phyloP scores from a whole-genome alignment of 2,113 vertebrate species.

The Onychostruthus taczanowskii region DNA sequence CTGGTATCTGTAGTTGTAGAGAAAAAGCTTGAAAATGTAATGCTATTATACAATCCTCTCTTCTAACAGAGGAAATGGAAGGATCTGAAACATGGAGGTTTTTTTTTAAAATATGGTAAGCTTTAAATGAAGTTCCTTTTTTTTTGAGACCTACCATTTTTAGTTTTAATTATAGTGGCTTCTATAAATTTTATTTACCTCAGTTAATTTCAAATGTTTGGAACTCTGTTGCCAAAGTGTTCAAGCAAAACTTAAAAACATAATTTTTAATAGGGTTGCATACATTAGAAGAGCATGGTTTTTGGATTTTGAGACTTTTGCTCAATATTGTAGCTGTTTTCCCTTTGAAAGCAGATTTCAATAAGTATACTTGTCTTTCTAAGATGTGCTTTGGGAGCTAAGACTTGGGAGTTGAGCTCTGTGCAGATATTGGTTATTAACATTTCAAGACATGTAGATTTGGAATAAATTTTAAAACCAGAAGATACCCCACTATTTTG shows the following conservation, averaged over 20 bases:
- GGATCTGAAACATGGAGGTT: neutral
- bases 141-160: neutral
- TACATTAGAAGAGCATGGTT: neutral
- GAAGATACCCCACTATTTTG: neutral
- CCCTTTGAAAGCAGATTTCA: neutral
- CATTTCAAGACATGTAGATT: neutral
- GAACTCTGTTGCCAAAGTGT: neutral
- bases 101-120: neutral
- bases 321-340: neutral
- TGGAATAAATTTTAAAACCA: neutral
- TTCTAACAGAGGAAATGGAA: neutral
- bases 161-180: neutral
- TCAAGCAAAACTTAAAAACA: neutral
- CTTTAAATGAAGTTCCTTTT: neutral
- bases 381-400: neutral
- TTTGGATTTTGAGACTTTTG: neutral
- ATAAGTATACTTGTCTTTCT: neutral
- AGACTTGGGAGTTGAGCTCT: neutral
- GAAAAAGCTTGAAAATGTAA: neutral
- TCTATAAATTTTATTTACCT: neutral
- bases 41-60: neutral
- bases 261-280: neutral
- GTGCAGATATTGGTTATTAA: neutral
- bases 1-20: neutral
- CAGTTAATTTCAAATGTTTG: neutral